Conservation (phyloP, 2,888 invertebrate genomes). For the Ochlodes sylvanus region DNA sequence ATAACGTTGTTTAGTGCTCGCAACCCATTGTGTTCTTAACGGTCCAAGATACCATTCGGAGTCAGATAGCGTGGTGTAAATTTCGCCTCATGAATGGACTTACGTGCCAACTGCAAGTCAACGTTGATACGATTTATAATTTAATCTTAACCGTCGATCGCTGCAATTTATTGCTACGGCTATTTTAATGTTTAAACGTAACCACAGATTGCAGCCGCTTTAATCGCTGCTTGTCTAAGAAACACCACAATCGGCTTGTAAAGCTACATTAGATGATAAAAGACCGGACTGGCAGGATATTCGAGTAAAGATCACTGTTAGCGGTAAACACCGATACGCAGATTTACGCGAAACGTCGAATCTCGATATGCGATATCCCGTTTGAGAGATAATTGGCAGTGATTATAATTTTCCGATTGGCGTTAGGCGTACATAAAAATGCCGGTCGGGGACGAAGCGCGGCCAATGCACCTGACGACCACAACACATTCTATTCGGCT, state of each 20-base stretch:
- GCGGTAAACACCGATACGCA: slow-evolving; percentile 36
- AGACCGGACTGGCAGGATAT: slow-evolving; percentile 33
- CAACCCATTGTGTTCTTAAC: slow-evolving; percentile 76
- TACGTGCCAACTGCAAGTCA: slow-evolving; percentile 37
- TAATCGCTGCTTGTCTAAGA: slow-evolving; percentile 33
- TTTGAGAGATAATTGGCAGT: slow-evolving; percentile 43
- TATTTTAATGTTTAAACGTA: slow-evolving; percentile 36
- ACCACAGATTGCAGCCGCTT: slow-evolving; percentile 23
- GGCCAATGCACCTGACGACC: slow-evolving; percentile 82
- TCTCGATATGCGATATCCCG: slow-evolving; percentile 33
- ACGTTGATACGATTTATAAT: slow-evolving; percentile 40
- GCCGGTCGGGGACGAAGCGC: slow-evolving; percentile 72
- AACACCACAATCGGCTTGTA: slow-evolving; percentile 25
- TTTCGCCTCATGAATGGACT: slow-evolving; percentile 52
- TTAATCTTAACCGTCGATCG: slow-evolving; percentile 36
- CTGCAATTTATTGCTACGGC: slow-evolving; percentile 30
- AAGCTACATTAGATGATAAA: slow-evolving; percentile 30
- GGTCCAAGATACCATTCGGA: slow-evolving; percentile 62
- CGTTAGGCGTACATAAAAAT: slow-evolving; percentile 72
- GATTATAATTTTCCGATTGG: slow-evolving; percentile 59
- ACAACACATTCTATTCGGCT: slow-evolving; percentile 82
- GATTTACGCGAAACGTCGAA: slow-evolving; percentile 31
- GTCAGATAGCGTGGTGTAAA: slow-evolving; percentile 59
- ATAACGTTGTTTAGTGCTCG: slow-evolving; percentile 70
- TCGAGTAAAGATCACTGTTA: slow-evolving; percentile 34